Percentiles rank a stretch among this genome's conserved stretches.
phyloP scores from a whole-genome alignment of 2,888 invertebrate genomes.

The Leptarthrus brevirostris region DNA sequence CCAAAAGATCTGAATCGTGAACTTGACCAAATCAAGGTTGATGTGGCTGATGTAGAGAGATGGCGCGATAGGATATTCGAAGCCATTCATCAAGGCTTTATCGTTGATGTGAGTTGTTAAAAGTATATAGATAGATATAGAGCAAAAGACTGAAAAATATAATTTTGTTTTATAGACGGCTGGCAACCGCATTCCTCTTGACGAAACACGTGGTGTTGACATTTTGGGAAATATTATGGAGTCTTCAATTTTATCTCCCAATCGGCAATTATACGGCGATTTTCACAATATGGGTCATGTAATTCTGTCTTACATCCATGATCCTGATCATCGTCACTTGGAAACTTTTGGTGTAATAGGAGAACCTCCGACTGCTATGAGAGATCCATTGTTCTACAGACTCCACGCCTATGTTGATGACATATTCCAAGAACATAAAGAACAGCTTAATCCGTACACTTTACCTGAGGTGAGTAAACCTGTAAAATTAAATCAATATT shows the following conservation, averaged over 20 bases:
- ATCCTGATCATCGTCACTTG: constrained; percentile 76
- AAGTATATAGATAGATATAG: too few species aligned
- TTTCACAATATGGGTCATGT: constrained; percentile 83
- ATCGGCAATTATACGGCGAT: constrained; percentile 76
- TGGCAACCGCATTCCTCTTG: constrained; percentile 58
- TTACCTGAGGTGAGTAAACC: constrained; percentile 67
- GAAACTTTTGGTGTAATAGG: constrained; percentile 79
- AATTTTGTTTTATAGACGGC: constrained; percentile 14
- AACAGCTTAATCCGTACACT: constrained; percentile 70
- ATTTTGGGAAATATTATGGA: constrained; percentile 80
- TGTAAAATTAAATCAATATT: constrained; percentile 17
- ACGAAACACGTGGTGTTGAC: constrained; percentile 74
- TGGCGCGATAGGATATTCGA: constrained; percentile 81
- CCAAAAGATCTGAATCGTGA: constrained; percentile 75
- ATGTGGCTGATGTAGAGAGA: constrained; percentile 77
- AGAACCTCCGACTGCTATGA: constrained; percentile 81
- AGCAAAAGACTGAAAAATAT: neutral
- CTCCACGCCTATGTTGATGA: constrained; percentile 82
- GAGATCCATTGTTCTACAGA: constrained; percentile 83
- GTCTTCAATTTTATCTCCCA: constrained; percentile 73
- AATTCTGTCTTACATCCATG: constrained; percentile 77
- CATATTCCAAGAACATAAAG: constrained; percentile 76
- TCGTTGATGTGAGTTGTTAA: constrained; percentile 68
- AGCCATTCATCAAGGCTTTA: constrained; percentile 75
- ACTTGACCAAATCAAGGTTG: constrained; percentile 74